Evolutionary conservation across 1,140 invertebrate genomes (phyloP), one percentile per base, ranked within the genome.

Genomic region (Ips nitidus): DNA sequence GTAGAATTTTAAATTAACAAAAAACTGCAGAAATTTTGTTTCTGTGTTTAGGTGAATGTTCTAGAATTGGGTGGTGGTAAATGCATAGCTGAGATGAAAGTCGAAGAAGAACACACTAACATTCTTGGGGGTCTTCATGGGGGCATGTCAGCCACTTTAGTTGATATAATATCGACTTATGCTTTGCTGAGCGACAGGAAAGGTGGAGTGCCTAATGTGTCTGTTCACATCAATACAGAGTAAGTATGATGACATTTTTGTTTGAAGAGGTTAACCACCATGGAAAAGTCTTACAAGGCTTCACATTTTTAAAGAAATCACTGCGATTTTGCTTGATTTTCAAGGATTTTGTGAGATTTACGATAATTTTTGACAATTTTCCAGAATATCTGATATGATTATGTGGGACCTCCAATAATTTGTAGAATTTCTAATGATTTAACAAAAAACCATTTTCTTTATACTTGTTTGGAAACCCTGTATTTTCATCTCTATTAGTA

Each of bases 101-200:
- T 98, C 0, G 83, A 83, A 0, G 81, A 89, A 38, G 90, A 94
- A 66, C 91, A 95, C 80, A 76, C 89, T 0, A 98, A 98, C 80
- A 74, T 82, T 38, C 82, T 81, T 55, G 92, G 93, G 1, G 87
- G 86, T 1, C 79, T 97, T 2, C 94, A 97, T 82, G 95, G 94
- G 52, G 95, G 94, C 8, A 87, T 92, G 69, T 93, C 90, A 5
- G 88, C 90, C 7, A 91, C 92, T 3, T 76, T 97, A 36, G 87
- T 97, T 7, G 95, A 98, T 81, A 84, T 86, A 64, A 80, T 96
- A 7, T 95, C 94, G 3, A 92, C 92, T 0, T 88, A 90, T 78
- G 94, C 92, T 2, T 75, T 96, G 2, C 86, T 91, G 75, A 89
- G 90, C 0, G 81, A 86, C 66, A 85, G 87, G 22, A 82, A 81